phyloP scores from a whole-genome alignment of 2,113 vertebrate genomes.

The Irena cyanogastra region DNA sequence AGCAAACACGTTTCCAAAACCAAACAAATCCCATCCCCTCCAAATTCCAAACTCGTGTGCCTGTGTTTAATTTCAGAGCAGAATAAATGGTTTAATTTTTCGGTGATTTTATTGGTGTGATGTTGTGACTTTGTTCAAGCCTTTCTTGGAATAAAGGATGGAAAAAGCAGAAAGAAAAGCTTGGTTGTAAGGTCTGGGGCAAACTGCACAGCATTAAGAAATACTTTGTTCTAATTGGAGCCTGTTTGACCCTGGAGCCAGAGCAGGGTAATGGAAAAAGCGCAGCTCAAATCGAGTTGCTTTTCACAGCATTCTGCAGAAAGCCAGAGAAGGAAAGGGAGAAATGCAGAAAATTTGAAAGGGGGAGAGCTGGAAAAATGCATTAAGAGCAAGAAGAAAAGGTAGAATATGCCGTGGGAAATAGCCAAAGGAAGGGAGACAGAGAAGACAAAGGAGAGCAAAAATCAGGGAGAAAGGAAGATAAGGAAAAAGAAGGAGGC shows the following conservation, averaged over 20 bases:
- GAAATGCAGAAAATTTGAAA: not conserved
- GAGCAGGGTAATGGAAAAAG: constrained; percentile 40
- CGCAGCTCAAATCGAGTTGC: not conserved
- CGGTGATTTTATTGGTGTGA: not conserved
- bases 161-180: not conserved
- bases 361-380: not conserved
- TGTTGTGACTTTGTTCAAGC: not conserved
- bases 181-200: constrained; percentile 24
- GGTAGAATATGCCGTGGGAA: not conserved
- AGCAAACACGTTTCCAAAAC: not conserved
- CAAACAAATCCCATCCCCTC: not conserved
- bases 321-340: not conserved
- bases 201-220: constrained; percentile 24
- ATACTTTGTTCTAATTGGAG: constrained; percentile 44
- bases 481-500: not conserved
- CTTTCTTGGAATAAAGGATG: not conserved
- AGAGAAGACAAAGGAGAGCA: not conserved
- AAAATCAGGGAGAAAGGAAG: not conserved
- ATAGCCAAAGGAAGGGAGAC: not conserved
- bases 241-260: constrained; percentile 47
- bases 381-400: not conserved
- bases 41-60: not conserved
- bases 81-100: not conserved
- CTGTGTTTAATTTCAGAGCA: not conserved
- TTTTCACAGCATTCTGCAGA: not conserved